A percentile compares a stretch with the other conserved stretches of the same genome.
Conservation (phyloP, 2,797 vertebrate species). For the Protonibea diacanthus region DNA sequence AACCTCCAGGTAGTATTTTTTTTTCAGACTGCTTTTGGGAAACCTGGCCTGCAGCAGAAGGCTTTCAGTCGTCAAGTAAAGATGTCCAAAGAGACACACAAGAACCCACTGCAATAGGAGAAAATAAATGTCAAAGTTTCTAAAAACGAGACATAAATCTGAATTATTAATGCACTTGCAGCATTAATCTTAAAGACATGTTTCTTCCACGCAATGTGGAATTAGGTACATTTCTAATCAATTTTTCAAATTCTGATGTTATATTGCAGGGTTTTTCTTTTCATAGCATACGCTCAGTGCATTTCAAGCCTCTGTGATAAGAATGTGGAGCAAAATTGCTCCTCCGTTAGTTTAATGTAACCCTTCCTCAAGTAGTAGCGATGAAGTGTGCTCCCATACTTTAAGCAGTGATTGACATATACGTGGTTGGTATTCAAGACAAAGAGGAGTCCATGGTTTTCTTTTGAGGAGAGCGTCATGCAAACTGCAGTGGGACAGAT, state of each 20-base stretch:
- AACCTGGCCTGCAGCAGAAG: conserved; percentile 47
- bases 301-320: conserved; percentile 39
- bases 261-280: conserved; percentile 19
- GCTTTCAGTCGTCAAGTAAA: conserved; percentile 63
- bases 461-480: conserved; percentile 68
- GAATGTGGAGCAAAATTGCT: conserved; percentile 22
- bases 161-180: conserved; percentile 61
- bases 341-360: not conserved
- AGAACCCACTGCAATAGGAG: conserved; percentile 29
- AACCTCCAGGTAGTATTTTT: conserved; percentile 1
- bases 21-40: conserved; percentile 42
- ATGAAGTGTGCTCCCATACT: conserved; percentile 17
- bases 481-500: conserved; percentile 69
- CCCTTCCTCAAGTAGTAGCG: conserved; percentile 7
- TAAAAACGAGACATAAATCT: conserved; percentile 34
- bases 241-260: conserved; percentile 39
- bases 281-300: conserved; percentile 23
- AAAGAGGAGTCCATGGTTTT: conserved; percentile 53
- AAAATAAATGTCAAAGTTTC: conserved; percentile 17
- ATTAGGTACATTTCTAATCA: conserved; percentile 25
- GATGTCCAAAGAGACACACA: conserved; percentile 50
- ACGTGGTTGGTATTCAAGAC: conserved; percentile 61
- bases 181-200: conserved; percentile 50
- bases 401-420: conserved; percentile 51
- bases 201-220: conserved; percentile 29